phyloP scores from a whole-genome alignment of 2,888 invertebrate genomes.

The Eucriotettix oculatus region DNA sequence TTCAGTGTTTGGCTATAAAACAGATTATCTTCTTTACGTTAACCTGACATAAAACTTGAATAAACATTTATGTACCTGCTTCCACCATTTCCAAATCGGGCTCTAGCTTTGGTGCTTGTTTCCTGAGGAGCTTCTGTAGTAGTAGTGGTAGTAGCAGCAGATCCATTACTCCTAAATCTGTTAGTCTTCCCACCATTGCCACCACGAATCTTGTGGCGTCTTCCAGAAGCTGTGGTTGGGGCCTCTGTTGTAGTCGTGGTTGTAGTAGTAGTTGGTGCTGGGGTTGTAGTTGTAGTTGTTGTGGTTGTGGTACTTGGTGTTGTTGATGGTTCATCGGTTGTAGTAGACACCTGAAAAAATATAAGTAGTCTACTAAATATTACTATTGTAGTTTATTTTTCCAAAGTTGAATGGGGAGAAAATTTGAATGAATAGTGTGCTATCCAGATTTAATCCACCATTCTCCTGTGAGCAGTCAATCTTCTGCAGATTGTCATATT shows the following conservation, averaged over 20 bases:
- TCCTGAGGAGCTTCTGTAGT: constrained; percentile 20
- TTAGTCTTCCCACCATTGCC: background rate
- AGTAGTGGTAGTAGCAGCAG: constrained; percentile 18
- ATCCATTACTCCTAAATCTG: constrained; percentile 1
- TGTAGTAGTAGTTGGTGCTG: constrained; percentile 14
- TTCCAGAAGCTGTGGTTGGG: constrained; percentile 10
- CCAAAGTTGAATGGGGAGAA: no score
- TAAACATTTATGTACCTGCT: constrained; percentile 14
- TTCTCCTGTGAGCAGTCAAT: no score
- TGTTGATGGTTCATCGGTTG: constrained; percentile 23
- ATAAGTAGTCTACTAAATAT: no score
- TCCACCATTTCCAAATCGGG: constrained; percentile 10
- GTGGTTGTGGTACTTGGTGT: constrained; percentile 34
- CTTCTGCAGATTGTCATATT: no score
- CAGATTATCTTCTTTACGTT: no score
- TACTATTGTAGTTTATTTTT: no score
- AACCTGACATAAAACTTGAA: no score
- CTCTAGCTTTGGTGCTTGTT: constrained; percentile 12
- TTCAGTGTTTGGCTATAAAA: no score
- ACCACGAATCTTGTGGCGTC: constrained; percentile 4
- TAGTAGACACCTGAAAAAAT: no score
- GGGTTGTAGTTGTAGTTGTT: constrained; percentile 30
- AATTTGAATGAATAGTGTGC: no score
- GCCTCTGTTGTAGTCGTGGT: constrained; percentile 12
- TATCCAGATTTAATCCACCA: no score